These are phyloP conservation scores for Drosophila anomelani DNA, from an alignment of 2,888 invertebrate genomes.

Conservation along the genomic window DNA sequence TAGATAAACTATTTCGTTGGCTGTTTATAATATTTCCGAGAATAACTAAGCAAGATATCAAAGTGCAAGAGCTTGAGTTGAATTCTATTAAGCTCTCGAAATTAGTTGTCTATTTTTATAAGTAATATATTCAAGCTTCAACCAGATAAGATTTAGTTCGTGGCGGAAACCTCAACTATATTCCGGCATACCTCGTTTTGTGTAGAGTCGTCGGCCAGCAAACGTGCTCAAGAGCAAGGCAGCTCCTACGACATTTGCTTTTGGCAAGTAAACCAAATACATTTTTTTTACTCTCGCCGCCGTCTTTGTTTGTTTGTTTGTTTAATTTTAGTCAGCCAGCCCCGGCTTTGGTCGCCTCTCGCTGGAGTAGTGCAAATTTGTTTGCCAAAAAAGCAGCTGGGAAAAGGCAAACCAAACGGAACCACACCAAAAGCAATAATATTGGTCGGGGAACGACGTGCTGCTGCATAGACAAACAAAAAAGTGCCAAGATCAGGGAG, in stretches of 20 bases:
- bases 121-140: background rate
- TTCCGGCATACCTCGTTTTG: background rate
- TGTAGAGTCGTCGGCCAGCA: slow-evolving; percentile 1
- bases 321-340: slow-evolving; percentile 48
- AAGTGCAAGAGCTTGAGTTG: background rate
- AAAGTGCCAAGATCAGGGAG: slow-evolving; percentile 53
- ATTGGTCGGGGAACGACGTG: slow-evolving; percentile 67
- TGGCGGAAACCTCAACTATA: background rate
- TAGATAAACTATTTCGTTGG: background rate
- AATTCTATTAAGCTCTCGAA: background rate
- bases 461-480: slow-evolving; percentile 64
- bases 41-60: background rate
- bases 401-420: slow-evolving; percentile 13
- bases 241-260: slow-evolving; percentile 34
- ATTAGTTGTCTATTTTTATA: no score
- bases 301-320: slow-evolving; percentile 45
- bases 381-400: slow-evolving; percentile 50
- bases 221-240: slow-evolving; percentile 65
- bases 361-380: slow-evolving; percentile 43
- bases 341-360: slow-evolving; percentile 18
- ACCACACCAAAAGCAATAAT: slow-evolving; percentile 45
- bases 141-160: background rate
- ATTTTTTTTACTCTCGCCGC: slow-evolving; percentile 15
- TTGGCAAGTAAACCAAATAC: slow-evolving; percentile 40
- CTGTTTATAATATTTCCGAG: background rate